phyloP scores from a whole-genome alignment of 2,888 invertebrate genomes.

The Conistra vaccinii region DNA sequence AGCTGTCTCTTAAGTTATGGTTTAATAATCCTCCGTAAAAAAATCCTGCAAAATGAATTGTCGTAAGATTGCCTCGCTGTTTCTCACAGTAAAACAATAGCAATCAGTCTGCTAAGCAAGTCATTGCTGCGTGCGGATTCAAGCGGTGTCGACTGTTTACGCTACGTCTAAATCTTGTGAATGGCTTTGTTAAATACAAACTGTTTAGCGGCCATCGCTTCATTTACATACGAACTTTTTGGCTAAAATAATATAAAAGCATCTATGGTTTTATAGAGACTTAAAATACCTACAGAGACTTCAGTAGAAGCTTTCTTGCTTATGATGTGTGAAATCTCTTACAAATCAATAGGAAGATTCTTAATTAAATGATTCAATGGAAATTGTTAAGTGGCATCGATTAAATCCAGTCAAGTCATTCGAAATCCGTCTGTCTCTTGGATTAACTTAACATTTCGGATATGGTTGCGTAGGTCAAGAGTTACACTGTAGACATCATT shows the following conservation, averaged over 20 bases:
- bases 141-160: neutral
- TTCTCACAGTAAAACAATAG: constrained; percentile 26
- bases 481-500: constrained; percentile 28
- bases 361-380: neutral
- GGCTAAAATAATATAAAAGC: neutral
- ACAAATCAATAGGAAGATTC: neutral
- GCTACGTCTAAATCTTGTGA: neutral
- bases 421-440: constrained; percentile 19
- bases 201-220: neutral
- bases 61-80: neutral
- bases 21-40: neutral
- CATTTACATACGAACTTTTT: neutral
- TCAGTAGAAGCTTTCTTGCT: neutral
- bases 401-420: constrained; percentile 19
- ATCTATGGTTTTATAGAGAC: neutral
- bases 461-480: constrained; percentile 47
- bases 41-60: neutral
- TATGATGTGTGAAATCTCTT: neutral
- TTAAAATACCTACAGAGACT: neutral
- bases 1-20: neutral
- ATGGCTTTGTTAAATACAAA: neutral
- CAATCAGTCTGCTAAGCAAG: constrained; percentile 11
- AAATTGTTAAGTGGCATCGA: constrained; percentile 19
- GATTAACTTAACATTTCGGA: constrained; percentile 39
- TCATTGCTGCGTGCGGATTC: constrained; percentile 30